These are phyloP conservation scores for Taphrorychus bicolor DNA, from an alignment of 2,888 invertebrate genomes.

Conservation along the genomic window DNA sequence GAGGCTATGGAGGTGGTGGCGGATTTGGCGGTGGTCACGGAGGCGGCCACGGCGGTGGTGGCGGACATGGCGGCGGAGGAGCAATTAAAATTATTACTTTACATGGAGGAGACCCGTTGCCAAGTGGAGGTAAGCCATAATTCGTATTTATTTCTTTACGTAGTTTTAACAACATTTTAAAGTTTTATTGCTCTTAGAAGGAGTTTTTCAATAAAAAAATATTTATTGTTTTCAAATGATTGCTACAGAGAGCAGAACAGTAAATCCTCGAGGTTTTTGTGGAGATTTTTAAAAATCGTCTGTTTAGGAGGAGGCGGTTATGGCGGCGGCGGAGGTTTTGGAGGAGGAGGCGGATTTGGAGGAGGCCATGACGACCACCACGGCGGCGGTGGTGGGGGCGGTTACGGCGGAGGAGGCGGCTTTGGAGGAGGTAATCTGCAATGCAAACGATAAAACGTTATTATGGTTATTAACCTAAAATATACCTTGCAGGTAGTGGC, in stretches of 20 bases:
- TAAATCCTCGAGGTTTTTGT: too few relatives aligned
- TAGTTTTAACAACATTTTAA: too few relatives aligned
- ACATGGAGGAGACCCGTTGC: slow-evolving; percentile 35
- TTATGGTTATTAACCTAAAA: background rate
- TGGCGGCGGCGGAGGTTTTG: slow-evolving; percentile 20
- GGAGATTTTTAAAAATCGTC: too few relatives aligned
- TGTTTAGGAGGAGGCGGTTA: slow-evolving; percentile 33
- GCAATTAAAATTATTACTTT: slow-evolving; percentile 28
- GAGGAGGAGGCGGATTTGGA: slow-evolving; percentile 27
- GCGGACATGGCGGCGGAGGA: too few relatives aligned
- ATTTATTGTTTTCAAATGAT: too few relatives aligned
- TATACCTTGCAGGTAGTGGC: slow-evolving; percentile 14
- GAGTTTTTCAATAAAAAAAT: too few relatives aligned
- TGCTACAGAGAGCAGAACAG: too few relatives aligned
- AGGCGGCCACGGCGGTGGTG: slow-evolving; percentile 24
- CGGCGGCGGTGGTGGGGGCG: slow-evolving; percentile 25
- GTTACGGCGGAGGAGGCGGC: slow-evolving; percentile 26
- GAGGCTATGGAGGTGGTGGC: slow-evolving; percentile 25
- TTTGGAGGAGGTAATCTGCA: slow-evolving; percentile 27
- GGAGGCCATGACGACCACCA: too few relatives aligned
- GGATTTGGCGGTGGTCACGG: slow-evolving; percentile 14
- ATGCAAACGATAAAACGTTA: background rate
- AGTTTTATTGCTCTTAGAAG: too few relatives aligned
- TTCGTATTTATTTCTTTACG: too few relatives aligned
- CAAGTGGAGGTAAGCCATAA: slow-evolving; percentile 30